A percentile compares a stretch with the other conserved stretches of the same genome.
phyloP scores from a whole-genome alignment of 2,888 invertebrate genomes.

The Clunio marinus region DNA sequence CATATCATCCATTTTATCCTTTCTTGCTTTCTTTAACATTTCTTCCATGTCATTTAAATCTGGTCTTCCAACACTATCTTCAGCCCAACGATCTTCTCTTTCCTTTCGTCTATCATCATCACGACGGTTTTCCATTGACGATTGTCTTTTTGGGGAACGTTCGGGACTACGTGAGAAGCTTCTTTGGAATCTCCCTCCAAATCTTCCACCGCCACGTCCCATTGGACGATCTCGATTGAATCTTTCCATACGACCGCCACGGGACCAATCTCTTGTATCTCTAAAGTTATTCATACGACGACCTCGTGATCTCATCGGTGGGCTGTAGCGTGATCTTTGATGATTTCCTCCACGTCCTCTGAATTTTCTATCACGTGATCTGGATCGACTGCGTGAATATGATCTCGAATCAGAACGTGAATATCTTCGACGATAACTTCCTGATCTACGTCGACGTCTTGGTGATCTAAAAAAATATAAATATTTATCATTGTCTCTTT shows the following conservation, averaged over 20 bases:
- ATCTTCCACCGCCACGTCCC: conserved; percentile 54
- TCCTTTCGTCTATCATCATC: conserved; percentile 42
- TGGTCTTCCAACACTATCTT: conserved; percentile 41
- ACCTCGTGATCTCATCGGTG: conserved; percentile 46
- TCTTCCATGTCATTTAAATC: conserved; percentile 57
- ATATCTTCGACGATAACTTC: conserved; percentile 35
- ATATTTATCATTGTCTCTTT: too few relatives aligned
- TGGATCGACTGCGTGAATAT: conserved; percentile 37
- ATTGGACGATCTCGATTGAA: conserved; percentile 48
- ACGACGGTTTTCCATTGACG: conserved; percentile 61
- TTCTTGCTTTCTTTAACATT: conserved; percentile 56
- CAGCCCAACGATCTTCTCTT: conserved; percentile 40
- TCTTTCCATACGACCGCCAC: conserved; percentile 45
- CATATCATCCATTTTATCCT: conserved; percentile 57
- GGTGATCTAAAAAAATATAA: conserved; percentile 15
- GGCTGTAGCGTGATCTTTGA: conserved; percentile 12
- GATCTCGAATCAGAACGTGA: conserved; percentile 2
- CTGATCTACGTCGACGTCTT: conserved; percentile 33
- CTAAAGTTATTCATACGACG: conserved; percentile 44
- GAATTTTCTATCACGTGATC: conserved; percentile 49
- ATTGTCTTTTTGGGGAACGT: conserved; percentile 61
- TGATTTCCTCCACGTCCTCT: conserved; percentile 37
- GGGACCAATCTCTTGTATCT: conserved; percentile 39
- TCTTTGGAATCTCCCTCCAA: conserved; percentile 11
- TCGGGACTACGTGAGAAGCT: conserved; percentile 17